phyloP scores from a whole-genome alignment of 1,140 invertebrate species.

The Caenorhabditis inopinata region DNA sequence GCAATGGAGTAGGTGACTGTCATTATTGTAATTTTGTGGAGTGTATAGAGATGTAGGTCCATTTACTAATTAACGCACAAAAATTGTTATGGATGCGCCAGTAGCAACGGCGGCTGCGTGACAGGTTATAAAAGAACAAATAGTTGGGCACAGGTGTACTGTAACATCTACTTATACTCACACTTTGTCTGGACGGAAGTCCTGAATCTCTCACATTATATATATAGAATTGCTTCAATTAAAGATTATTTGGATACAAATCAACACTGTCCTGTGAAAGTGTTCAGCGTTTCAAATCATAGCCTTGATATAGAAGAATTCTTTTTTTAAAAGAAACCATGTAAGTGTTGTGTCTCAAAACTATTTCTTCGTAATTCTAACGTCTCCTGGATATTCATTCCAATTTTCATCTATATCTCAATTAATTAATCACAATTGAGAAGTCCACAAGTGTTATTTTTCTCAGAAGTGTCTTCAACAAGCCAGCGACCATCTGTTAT shows the following conservation, averaged over 20 bases:
- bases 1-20: slow-evolving; percentile 8
- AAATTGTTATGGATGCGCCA: slow-evolving; percentile 31
- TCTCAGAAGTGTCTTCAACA: slow-evolving; percentile 1
- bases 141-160: slow-evolving; percentile 13
- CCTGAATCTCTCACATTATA: too few species aligned
- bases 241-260: too few species aligned
- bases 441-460: slow-evolving; percentile 26
- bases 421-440: slow-evolving; percentile 29
- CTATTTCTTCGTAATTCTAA: background rate
- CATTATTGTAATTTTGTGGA: slow-evolving; percentile 29
- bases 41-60: background rate
- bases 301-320: too few species aligned
- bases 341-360: background rate
- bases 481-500: background rate
- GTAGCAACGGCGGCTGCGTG: background rate
- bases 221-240: too few species aligned
- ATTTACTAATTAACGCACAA: slow-evolving; percentile 29
- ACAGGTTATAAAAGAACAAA: slow-evolving; percentile 32
- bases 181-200: background rate
- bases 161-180: slow-evolving; percentile 8
- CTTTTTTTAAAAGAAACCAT: too few species aligned
- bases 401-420: background rate
- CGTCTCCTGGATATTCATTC: background rate
- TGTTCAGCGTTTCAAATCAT: too few species aligned
- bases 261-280: too few species aligned